phyloP scores from a whole-genome alignment of 2,113 vertebrate genomes.

The Alethe diademata region DNA sequence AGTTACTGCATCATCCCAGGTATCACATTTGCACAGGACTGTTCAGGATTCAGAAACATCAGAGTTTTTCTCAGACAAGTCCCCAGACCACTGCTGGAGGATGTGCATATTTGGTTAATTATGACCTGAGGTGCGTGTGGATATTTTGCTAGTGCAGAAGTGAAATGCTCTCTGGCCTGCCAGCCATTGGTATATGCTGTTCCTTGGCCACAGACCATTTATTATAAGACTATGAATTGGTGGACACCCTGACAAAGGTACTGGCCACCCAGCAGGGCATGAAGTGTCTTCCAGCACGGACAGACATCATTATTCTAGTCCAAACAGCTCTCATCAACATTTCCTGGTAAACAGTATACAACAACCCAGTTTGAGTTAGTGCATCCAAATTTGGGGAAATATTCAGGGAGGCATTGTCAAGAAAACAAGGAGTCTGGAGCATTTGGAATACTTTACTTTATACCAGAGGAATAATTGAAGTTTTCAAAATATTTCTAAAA shows the following conservation, averaged over 20 bases:
- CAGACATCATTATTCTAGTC: neutral
- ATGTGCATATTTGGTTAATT: neutral
- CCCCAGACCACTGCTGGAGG: neutral
- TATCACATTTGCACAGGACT: neutral
- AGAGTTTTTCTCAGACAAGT: neutral
- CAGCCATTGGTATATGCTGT: neutral
- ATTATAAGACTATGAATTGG: neutral
- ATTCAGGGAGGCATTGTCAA: neutral
- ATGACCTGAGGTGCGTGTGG: neutral
- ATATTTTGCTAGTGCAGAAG: neutral
- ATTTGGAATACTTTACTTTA: slow-evolving; percentile 4
- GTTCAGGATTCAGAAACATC: neutral
- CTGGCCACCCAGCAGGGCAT: neutral
- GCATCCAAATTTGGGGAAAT: neutral
- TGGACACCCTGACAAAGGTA: neutral
- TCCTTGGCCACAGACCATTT: neutral
- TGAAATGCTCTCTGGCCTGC: neutral
- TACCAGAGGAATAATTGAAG: neutral
- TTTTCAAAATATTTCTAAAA: neutral
- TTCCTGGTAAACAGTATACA: neutral
- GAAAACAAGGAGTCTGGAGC: neutral
- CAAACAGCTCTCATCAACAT: neutral
- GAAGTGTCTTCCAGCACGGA: neutral
- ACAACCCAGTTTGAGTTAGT: neutral
- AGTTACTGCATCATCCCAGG: neutral